Conservation (phyloP, 2,797 vertebrate species). For the Pangasius mekongensis region DNA sequence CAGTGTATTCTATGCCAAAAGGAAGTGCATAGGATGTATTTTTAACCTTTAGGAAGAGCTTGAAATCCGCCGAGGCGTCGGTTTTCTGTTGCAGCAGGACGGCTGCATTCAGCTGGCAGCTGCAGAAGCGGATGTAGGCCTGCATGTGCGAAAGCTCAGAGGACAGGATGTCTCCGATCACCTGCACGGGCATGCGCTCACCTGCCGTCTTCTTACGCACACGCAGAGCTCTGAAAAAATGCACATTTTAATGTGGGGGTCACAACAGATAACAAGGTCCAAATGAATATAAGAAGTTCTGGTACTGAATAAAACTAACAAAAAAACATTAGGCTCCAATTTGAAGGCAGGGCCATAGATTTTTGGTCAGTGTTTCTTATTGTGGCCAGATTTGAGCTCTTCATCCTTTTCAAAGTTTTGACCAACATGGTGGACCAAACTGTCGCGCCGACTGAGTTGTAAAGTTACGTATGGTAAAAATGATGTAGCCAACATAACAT, state of each 20-base stretch:
- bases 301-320: background rate
- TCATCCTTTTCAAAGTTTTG: background rate
- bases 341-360: background rate
- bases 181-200: constrained; percentile 91
- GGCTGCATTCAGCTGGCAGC: constrained; percentile 91
- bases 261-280: background rate
- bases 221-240: constrained; percentile 80
- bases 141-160: constrained; percentile 92
- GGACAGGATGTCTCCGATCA: constrained; percentile 89
- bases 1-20: background rate
- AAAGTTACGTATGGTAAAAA: background rate
- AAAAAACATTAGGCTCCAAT: background rate
- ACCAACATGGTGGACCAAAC: background rate
- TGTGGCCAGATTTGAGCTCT: background rate
- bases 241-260: background rate
- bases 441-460: background rate
- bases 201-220: constrained; percentile 88
- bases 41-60: constrained; percentile 89
- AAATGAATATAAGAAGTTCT: background rate
- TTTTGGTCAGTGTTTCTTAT: background rate
- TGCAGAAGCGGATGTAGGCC: constrained; percentile 95
- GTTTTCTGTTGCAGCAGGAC: constrained; percentile 87
- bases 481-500: background rate
- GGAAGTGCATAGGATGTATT: background rate
- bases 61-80: constrained; percentile 88